phyloP scores from a whole-genome alignment of 2,797 vertebrate species.

The Chrosomus eos region DNA sequence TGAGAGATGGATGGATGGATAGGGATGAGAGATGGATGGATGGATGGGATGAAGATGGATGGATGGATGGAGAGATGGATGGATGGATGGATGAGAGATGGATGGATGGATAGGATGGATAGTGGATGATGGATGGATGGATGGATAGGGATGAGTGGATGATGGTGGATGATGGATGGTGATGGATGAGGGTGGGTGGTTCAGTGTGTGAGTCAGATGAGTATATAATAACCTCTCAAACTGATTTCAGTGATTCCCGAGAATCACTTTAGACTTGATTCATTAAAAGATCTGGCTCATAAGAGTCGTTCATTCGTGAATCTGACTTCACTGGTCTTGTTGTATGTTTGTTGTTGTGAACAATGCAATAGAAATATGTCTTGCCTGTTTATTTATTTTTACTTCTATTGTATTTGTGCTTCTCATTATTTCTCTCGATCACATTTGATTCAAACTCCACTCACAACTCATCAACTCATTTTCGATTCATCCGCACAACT shows the following conservation, averaged over 20 bases:
- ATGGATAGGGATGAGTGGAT: too few relatives aligned
- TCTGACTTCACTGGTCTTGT: not conserved
- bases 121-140: too few relatives aligned
- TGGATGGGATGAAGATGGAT: too few relatives aligned
- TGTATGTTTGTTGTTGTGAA: not conserved
- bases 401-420: not conserved
- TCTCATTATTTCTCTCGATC: not conserved
- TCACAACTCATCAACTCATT: not conserved
- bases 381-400: not conserved
- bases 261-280: not conserved
- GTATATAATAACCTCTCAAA: not conserved
- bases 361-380: not conserved
- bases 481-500: not conserved
- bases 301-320: not conserved
- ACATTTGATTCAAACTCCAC: not conserved
- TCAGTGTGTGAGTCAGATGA: not conserved
- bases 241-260: not conserved
- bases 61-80: too few relatives aligned
- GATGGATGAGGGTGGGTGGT: too few relatives aligned
- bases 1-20: too few relatives aligned
- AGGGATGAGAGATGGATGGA: too few relatives aligned
- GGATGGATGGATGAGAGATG: too few relatives aligned
- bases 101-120: too few relatives aligned
- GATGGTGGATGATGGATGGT: too few relatives aligned
- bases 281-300: not conserved